Evolutionary conservation across 2,888 invertebrate species (phyloP).

Genomic region (Drosophila kokeensis): DNA sequence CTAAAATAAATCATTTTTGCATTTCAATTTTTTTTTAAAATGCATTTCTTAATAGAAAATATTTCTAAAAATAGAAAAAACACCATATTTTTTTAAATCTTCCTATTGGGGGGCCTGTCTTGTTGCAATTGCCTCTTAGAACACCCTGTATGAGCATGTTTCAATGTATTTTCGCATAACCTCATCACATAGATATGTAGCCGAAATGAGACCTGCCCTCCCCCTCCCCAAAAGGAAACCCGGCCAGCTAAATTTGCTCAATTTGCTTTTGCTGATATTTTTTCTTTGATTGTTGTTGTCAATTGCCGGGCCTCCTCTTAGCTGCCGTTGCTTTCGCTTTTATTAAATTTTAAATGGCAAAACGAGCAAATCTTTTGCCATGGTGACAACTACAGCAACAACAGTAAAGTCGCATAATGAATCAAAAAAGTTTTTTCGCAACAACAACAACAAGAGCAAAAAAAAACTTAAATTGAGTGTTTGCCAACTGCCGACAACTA

Average conservation of each 20-base stretch:
- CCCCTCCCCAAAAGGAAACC: constrained; percentile 60
- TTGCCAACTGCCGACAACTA: constrained; percentile 61
- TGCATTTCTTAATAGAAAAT: not conserved
- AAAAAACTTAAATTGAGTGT: constrained; percentile 60
- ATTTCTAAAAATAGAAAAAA: not conserved
- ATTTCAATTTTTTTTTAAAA: not conserved
- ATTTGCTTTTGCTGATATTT: constrained; percentile 31
- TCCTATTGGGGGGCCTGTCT: not conserved
- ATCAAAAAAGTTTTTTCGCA: constrained; percentile 17
- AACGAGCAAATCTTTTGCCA: constrained; percentile 63
- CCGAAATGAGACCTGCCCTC: constrained; percentile 22
- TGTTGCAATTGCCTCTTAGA: not conserved
- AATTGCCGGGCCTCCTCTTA: constrained; percentile 72
- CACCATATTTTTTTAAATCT: not conserved
- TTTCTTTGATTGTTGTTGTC: constrained; percentile 54
- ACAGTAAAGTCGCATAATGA: constrained; percentile 41
- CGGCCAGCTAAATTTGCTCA: constrained; percentile 13
- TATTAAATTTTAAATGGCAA: constrained; percentile 57
- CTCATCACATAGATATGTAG: not conserved
- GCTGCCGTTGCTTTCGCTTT: constrained; percentile 67
- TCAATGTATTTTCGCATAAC: constrained; percentile 27
- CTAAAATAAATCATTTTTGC: not conserved
- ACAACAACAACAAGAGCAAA: constrained; percentile 2
- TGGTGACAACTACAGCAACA: constrained; percentile 64
- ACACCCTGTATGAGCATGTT: constrained; percentile 32